A percentile compares a stretch with the other conserved stretches of the same genome.
Evolutionary conservation across 2,888 invertebrate species (phyloP).

Genomic region (Theretra japonica): DNA sequence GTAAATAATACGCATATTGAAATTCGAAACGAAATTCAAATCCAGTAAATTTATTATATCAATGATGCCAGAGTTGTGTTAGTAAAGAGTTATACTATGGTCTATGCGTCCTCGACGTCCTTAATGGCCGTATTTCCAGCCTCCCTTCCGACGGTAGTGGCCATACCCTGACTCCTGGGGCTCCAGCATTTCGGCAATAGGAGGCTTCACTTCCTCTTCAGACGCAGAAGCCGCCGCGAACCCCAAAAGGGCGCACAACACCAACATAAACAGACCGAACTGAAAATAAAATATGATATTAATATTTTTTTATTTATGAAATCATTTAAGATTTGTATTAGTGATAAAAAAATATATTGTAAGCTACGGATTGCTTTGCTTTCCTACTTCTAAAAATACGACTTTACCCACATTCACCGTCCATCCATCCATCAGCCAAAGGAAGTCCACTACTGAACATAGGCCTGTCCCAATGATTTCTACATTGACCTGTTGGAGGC

Average conservation of each 20-base stretch:
- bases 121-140: not conserved
- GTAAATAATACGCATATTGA: too few species aligned
- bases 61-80: not conserved
- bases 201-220: not conserved
- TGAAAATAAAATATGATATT: conserved; percentile 36
- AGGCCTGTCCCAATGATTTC: too few species aligned
- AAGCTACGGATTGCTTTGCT: too few species aligned
- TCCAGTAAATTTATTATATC: not conserved
- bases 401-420: too few species aligned
- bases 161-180: conserved; percentile 14
- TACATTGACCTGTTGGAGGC: too few species aligned
- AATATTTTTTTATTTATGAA: not conserved
- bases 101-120: not conserved
- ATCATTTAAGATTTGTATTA: too few species aligned
- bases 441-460: too few species aligned
- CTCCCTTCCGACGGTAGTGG: conserved; percentile 18
- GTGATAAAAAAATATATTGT: too few species aligned
- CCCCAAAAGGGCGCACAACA: conserved; percentile 40
- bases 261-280: conserved; percentile 42
- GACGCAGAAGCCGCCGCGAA: not conserved
- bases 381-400: too few species aligned
- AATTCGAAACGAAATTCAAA: too few species aligned
- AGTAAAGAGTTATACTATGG: not conserved
- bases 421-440: too few species aligned
- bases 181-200: not conserved